Evolutionary conservation across 2,113 vertebrate genomes (phyloP).

Genomic region (Podilymbus podiceps): DNA sequence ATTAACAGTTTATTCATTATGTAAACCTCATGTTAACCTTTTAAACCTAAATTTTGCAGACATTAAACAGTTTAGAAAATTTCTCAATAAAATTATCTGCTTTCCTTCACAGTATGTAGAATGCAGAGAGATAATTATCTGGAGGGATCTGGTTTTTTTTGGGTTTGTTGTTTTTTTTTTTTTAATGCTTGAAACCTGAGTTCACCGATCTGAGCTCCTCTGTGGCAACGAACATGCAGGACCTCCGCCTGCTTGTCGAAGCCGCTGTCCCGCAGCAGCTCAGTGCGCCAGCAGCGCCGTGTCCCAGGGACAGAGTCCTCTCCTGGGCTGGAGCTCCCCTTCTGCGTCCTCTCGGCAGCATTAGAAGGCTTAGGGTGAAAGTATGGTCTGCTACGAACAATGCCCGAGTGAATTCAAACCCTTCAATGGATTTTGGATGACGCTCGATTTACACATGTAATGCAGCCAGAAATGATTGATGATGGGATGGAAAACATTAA

Average conservation of each 20-base stretch:
- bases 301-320: no score
- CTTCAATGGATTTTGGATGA: neutral
- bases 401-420: neutral
- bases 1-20: constrained; percentile 27
- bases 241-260: rapidly evolving
- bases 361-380: neutral
- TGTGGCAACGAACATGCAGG: neutral
- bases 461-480: neutral
- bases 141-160: neutral
- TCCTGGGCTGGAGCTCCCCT: neutral
- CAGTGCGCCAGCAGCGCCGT: rapidly evolving
- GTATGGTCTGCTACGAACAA: neutral
- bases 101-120: neutral
- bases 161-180: neutral
- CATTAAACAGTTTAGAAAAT: constrained; percentile 29
- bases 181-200: neutral
- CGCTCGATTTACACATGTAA: neutral
- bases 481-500: neutral
- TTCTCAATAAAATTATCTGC: neutral
- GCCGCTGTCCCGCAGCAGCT: rapidly evolving
- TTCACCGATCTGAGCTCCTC: rapidly evolving
- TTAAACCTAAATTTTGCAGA: constrained; percentile 1
- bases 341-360: neutral
- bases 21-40: constrained; percentile 31
- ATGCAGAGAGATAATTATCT: neutral